These are phyloP conservation scores for Halocynthia roretzi DNA, from an alignment of 23 tunicate genomes.

Conservation along the genomic window DNA sequence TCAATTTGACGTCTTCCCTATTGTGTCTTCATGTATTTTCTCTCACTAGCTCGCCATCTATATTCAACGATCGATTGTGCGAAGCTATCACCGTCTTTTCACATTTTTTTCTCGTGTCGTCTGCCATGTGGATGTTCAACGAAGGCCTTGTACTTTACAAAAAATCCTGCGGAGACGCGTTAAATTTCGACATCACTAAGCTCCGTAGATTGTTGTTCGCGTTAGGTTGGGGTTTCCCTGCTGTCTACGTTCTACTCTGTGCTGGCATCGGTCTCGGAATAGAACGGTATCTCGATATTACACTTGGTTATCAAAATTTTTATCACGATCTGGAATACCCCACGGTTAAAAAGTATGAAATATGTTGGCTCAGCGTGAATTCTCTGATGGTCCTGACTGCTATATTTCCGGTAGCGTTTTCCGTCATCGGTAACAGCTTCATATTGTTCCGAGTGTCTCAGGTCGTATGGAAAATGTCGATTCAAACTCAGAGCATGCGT, in stretches of 20 bases:
- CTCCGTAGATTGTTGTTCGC: conserved; percentile 18
- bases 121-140: conserved; percentile 73
- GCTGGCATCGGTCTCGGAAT: conserved; percentile 27
- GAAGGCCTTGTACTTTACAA: conserved; percentile 49
- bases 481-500: conserved; percentile 25
- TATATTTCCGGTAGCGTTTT: conserved; percentile 35
- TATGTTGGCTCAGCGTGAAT: conserved; percentile 43
- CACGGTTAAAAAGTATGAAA: conserved; percentile 16
- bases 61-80: conserved; percentile 17
- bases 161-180: conserved; percentile 56
- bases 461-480: conserved; percentile 36
- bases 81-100: conserved; percentile 31
- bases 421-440: conserved; percentile 12
- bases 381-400: conserved; percentile 42
- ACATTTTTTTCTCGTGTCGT: conserved; percentile 36
- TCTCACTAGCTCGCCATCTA: conserved; percentile 14
- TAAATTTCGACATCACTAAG: conserved; percentile 42
- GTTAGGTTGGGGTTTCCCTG: conserved; percentile 46
- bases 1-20: conserved; percentile 38
- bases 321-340: background rate
- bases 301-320: background rate
- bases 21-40: conserved; percentile 34
- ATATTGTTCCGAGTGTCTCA: conserved; percentile 30
- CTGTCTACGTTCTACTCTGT: conserved; percentile 39
- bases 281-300: conserved; percentile 31